Evolutionary conservation across 2,113 vertebrate genomes (phyloP).

Genomic region (Gnathonemus echidnorhynchus): DNA sequence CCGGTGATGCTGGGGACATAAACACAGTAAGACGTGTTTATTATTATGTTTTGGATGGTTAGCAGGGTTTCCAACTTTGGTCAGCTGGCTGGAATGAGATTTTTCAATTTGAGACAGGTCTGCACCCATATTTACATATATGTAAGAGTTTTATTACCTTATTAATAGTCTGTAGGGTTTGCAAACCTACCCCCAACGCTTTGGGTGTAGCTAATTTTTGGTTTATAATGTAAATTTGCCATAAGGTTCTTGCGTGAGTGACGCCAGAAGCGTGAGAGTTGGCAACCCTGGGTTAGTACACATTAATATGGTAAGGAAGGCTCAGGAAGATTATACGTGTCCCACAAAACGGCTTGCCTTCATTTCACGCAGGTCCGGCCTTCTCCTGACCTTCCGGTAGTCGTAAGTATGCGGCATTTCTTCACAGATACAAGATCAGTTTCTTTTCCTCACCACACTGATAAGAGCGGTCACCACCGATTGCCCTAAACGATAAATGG

Average conservation of each 20-base stretch:
- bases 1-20: not conserved
- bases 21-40: not conserved
- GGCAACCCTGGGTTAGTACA: not conserved
- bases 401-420: not conserved
- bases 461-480: not conserved
- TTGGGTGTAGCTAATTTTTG: not conserved
- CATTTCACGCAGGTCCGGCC: not conserved
- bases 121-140: not conserved
- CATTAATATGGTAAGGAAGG: not conserved
- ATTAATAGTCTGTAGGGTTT: not conserved
- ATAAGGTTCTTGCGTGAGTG: not conserved
- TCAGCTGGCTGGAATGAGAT: not conserved
- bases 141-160: not conserved
- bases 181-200: not conserved
- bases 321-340: not conserved
- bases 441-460: not conserved
- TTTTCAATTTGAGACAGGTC: not conserved
- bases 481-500: not conserved
- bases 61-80: not conserved
- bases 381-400: not conserved
- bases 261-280: not conserved
- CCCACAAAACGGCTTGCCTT: not conserved
- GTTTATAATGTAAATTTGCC: not conserved
- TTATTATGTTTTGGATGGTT: not conserved
- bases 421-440: not conserved